Base-by-base conservation (phyloP, 2,888 invertebrate species). In the Kuschelorhynchus macadamiae region DNA sequence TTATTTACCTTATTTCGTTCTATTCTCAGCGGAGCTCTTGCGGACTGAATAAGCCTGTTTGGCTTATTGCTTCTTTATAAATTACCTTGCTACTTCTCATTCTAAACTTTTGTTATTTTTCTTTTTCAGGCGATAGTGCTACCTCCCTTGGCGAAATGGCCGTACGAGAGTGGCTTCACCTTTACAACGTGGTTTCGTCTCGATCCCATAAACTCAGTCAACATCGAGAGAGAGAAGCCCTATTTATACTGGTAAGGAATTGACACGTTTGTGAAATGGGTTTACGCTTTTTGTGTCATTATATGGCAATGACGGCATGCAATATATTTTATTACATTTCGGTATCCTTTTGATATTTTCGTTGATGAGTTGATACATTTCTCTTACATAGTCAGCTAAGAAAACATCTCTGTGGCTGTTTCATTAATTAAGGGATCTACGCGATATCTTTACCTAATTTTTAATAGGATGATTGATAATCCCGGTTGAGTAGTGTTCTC, bases 121-220 rank as follows among this genome's bases (percentile, higher is more conserved):
- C 63, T 33, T 69, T 87, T 87, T 1, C 87, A 98, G 98, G 98
- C 97, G 68, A 90, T 99, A 79, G 96, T 98, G 46, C 88, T 99
- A 80, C 98, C 99, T 56, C 99, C 99, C 14, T 87, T 99, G 81
- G 95, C 97, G 71, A 92, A 95, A 84, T 99, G 98, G 98, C 99
- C 99, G 33, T 95, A 98, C 86, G 98, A 98, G 86, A 97, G 92
- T 86, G 99, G 99, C 67, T 99, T 98, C 90, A 98, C 99, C 57
- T 99, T 99, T 86, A 96, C 97, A 78, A 98, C 98, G 77, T 99
- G 99, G 99, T 96, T 99, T 85, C 91, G 98, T 71, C 89, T 99
- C 82, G 99, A 99, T 87, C 97, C 97, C 80, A 95, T 97, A 85
- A 97, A 97, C 87, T 96, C 97, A 67, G 97, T 97, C 83, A 97